Conservation (phyloP, 1,140 invertebrate species). For the Monomorium pharaonis region DNA sequence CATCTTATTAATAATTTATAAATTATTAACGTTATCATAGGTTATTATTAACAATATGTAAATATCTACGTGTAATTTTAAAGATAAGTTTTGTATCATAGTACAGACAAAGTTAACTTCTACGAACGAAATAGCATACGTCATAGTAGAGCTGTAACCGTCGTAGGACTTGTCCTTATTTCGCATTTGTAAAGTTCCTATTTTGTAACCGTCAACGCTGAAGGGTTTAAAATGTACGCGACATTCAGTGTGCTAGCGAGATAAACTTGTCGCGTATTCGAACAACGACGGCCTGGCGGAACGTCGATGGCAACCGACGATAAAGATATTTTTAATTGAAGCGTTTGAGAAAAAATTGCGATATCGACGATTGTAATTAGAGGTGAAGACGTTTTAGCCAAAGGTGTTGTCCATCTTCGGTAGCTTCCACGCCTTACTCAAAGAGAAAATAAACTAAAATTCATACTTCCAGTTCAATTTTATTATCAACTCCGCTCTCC, state of each 20-base stretch:
- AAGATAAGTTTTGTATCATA: constrained; percentile 37
- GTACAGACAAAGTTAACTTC: not conserved
- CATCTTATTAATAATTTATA: constrained; percentile 8
- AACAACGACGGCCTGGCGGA: constrained; percentile 24
- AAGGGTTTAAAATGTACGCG: not conserved
- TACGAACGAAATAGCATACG: not conserved
- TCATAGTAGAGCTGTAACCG: not conserved
- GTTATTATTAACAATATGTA: constrained; percentile 10
- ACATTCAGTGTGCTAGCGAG: not conserved
- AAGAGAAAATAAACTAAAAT: constrained; percentile 66
- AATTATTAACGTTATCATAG: constrained; percentile 5
- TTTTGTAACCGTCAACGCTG: not conserved
- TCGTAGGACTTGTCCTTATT: constrained; percentile 22
- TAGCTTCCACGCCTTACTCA: constrained; percentile 71
- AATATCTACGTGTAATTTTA: constrained; percentile 8
- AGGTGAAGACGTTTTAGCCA: constrained; percentile 67
- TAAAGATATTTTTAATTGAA: constrained; percentile 72
- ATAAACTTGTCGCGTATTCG: not conserved
- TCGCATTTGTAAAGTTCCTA: constrained; percentile 24
- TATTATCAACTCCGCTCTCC: not conserved
- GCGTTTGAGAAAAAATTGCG: constrained; percentile 33
- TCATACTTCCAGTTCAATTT: constrained; percentile 58
- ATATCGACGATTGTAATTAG: constrained; percentile 67
- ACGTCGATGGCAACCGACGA: constrained; percentile 41
- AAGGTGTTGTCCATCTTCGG: constrained; percentile 71